Conservation (phyloP, 2,797 vertebrate genomes). For the Ptychobarbus kaznakovi region DNA sequence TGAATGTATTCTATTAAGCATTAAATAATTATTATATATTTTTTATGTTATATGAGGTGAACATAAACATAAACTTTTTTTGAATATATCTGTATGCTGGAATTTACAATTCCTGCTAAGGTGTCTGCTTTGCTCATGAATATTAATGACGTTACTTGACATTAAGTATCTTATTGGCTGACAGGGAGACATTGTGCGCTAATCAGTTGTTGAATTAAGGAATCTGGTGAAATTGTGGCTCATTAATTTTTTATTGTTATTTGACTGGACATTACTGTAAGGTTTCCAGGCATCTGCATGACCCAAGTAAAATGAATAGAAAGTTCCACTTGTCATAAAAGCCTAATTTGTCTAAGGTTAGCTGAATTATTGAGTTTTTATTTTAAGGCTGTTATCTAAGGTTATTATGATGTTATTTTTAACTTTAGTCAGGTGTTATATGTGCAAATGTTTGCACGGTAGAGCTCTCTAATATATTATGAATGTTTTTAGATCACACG, state of each 20-base stretch:
- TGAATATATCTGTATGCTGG: background rate
- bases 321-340: background rate
- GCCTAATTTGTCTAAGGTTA: background rate
- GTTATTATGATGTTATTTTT: slow-evolving; percentile 17
- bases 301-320: background rate
- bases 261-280: background rate
- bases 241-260: background rate
- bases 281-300: background rate
- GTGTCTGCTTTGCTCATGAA: background rate
- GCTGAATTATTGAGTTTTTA: background rate
- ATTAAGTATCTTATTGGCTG: background rate
- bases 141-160: background rate
- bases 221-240: background rate
- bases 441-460: no score
- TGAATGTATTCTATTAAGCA: background rate
- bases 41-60: background rate
- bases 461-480: background rate
- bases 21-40: background rate
- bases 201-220: slow-evolving; percentile 2
- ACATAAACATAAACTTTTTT: background rate
- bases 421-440: background rate
- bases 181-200: background rate
- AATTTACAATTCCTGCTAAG: background rate
- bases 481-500: background rate
- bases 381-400: background rate